Evolutionary conservation across 1,140 invertebrate species (phyloP), one percentile per base, ranked within the genome.

Genomic region (Heliothis subflexa): DNA sequence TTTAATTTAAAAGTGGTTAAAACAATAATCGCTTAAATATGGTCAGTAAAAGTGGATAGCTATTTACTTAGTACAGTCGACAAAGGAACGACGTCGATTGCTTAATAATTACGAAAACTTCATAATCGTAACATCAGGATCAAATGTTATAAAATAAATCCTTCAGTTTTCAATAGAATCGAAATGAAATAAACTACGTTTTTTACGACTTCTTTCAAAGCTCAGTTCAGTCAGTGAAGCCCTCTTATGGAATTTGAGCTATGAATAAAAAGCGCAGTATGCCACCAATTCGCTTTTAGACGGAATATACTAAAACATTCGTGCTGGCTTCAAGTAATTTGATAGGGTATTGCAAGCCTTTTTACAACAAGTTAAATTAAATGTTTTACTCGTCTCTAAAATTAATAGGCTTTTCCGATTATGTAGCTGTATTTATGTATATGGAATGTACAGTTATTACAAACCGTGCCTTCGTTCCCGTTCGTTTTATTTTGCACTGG

Each of bases 401-500:
- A 21, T 49, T 49, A 50, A 52, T 52, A 70, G 18, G 47, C 52
- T 52, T n/a, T 52, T 0, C 3, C 47, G 5, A 14, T 18, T 21
- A 28, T 70, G 66, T 70, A 4, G 47, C 21, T 25, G 18, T 70
- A 50, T 68, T 25, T 68, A 25, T 49, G 47, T 68, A 52, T 14
- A 21, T 45, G 10, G 28, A 72, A 72, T 72, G 50, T 72, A 72
- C 70, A 40, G 70, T 54, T 57, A 72, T 55, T 55, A 55, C 52
- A 72, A 33, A 33, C 47, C 54, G 16, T 59, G 25, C 18, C 21
- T 72, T 45, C 70, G 70, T 57, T 55, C 52, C n/a, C n/a, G 28
- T 59, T 57, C 54, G 71, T 59, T 73, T 73, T 61, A 73, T 73
- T 71, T 73, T 28, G 33, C 47, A 55, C 16, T 61, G 71, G 33